Evolutionary conservation across 2,113 vertebrate species (phyloP), one percentile per base, ranked within the genome.

Genomic region (Ornithorhynchus anatinus): DNA sequence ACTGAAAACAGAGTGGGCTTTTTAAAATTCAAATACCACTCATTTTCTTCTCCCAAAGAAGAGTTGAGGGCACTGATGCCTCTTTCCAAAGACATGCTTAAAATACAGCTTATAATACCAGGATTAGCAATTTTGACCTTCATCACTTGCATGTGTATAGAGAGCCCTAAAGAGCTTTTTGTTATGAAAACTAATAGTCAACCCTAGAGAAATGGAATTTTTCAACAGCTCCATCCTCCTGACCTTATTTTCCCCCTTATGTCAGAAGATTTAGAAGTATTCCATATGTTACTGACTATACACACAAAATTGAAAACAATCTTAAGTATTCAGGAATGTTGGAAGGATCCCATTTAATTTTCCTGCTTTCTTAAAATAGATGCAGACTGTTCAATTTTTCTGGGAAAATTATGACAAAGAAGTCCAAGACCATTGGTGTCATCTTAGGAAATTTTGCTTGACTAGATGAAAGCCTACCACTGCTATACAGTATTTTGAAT

Each of bases 141-240:
- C 17, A 17, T 4, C 39, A 3, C 23, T 1, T 0, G 2, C 2
- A 3, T 2, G 0, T 4, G 6, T 16, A 29, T 5, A 15, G 20
- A 19, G 56, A 36, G 4, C 4, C 5, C 7, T 13, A 10, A 20
- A 43, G 58, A 54, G 44, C 8, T 1, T 39, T 50, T 37, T 37
- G 27, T 17, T 69, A 56, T 5, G 19, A 74, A 38, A 48, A 32
- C 8, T 15, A 3, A 10, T 0, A 1, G 11, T 7, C n/a, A 10
- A 0, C 39, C 2, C 17, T 56, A 32, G 52, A 19, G 32, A 3
- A 8, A 51, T 19, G 15, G 19, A 14, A 1, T 17, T n/a, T 10
- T 12, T 68, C 35, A 15, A 8, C 2, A 16, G 56, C 9, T 12
- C 1, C 22, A 14, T 2, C 14, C 19, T 36, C 4, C 17, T 2